Conservation (phyloP, 2,113 vertebrate genomes). For the Corvus hawaiiensis region DNA sequence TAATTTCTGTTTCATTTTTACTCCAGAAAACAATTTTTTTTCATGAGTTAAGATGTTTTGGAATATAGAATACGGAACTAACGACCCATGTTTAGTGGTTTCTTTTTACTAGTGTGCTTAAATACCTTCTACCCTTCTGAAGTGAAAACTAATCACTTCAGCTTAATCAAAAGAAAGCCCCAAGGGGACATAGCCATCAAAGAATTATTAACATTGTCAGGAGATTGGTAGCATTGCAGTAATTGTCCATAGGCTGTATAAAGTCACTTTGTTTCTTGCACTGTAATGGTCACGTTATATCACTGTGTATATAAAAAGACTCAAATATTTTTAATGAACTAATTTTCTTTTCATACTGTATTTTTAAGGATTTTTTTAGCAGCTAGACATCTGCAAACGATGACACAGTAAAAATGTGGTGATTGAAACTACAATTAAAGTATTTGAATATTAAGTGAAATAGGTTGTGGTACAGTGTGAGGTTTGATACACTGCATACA, state of each 20-base stretch:
- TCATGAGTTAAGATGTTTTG: not conserved
- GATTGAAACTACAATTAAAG: not conserved
- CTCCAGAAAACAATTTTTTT: not conserved
- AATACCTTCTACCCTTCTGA: not conserved
- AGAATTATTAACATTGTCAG: not conserved
- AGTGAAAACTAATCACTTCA: not conserved
- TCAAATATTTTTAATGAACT: not conserved
- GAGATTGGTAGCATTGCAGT: not conserved
- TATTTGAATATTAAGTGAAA: not conserved
- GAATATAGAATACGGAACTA: not conserved
- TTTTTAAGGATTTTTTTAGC: not conserved
- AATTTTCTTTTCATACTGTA: not conserved
- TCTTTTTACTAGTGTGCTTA: not conserved
- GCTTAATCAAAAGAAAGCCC: not conserved
- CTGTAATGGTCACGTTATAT: not conserved
- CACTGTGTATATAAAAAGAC: not conserved
- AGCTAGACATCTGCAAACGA: not conserved
- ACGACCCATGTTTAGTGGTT: not conserved
- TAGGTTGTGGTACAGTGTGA: not conserved
- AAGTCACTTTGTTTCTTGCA: not conserved
- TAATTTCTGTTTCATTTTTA: not conserved
- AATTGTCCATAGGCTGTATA: not conserved
- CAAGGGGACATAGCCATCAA: not conserved
- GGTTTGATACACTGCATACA: not conserved
- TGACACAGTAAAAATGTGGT: not conserved